A percentile compares a stretch with the other conserved stretches of the same genome.
Evolutionary conservation across 1,140 invertebrate genomes (phyloP).

Genomic region (Zaprionus davidi): DNA sequence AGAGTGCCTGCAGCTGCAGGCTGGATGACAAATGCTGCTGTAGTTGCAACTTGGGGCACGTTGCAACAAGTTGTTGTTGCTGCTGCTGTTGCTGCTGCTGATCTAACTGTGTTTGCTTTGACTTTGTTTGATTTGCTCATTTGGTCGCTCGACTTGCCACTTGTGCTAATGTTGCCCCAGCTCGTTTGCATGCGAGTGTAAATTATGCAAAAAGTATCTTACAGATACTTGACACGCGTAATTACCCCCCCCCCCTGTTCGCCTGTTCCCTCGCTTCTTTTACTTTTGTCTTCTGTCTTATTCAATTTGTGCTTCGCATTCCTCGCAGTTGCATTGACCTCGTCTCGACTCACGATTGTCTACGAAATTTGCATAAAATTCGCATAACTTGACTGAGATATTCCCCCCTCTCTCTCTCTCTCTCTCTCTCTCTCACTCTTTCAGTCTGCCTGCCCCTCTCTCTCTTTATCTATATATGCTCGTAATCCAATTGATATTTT

Average conservation of each 20-base stretch:
- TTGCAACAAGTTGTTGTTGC: conserved; percentile 56
- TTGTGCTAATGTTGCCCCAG: conserved; percentile 31
- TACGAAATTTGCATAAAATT: conserved; percentile 1
- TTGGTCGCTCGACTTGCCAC: conserved; percentile 29
- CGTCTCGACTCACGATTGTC: conserved; percentile 17
- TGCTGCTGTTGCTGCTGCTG: conserved; percentile 44
- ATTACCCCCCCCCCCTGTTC: conserved; percentile 39
- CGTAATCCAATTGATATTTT: conserved; percentile 14
- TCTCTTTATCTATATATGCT: not conserved
- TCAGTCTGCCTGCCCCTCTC: not conserved
- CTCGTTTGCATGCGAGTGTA: conserved; percentile 39
- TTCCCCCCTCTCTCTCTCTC: not conserved
- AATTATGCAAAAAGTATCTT: conserved; percentile 47
- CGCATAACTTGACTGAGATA: conserved; percentile 1
- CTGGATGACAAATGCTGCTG: conserved; percentile 43
- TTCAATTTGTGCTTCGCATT: conserved; percentile 16
- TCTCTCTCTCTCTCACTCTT: not conserved
- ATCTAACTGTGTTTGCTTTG: conserved; percentile 18
- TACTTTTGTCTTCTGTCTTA: not conserved
- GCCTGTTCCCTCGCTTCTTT: not conserved
- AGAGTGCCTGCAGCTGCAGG: conserved; percentile 21
- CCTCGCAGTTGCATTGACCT: conserved; percentile 28
- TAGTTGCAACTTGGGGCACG: conserved; percentile 1
- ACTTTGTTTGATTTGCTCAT: conserved; percentile 61
- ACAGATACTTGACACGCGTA: conserved; percentile 52